These are phyloP conservation scores for Brachionus calyciflorus DNA, from an alignment of 1,140 invertebrate genomes.

Conservation along the genomic window DNA sequence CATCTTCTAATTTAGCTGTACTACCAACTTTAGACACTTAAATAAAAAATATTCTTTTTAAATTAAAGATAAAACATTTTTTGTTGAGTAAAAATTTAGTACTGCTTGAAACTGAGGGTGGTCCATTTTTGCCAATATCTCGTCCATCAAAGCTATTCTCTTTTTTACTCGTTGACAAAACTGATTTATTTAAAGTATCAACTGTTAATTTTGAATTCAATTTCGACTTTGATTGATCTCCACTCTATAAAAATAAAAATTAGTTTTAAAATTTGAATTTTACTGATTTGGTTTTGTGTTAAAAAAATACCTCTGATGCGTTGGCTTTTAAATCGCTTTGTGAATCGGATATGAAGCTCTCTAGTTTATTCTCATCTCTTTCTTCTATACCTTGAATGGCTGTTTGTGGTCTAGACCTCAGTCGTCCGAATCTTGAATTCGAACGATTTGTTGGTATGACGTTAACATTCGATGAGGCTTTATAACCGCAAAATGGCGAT, in stretches of 20 bases:
- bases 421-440: constrained; percentile 47
- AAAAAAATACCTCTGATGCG: constrained; percentile 9
- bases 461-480: constrained; percentile 54
- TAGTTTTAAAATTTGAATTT: background rate
- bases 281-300: background rate
- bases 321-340: background rate
- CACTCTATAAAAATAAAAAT: background rate
- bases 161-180: constrained; percentile 24
- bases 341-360: constrained; percentile 27
- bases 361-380: constrained; percentile 56
- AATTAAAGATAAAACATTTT: background rate
- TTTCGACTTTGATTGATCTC: constrained; percentile 3
- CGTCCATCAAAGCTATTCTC: constrained; percentile 1
- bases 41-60: background rate
- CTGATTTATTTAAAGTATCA: background rate
- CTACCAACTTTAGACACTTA: constrained; percentile 13
- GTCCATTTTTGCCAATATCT: background rate
- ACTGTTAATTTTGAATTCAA: background rate
- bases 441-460: constrained; percentile 49
- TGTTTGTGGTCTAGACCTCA: constrained; percentile 50
- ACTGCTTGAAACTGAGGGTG: constrained; percentile 16
- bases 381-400: constrained; percentile 53
- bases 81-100: background rate
- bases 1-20: constrained; percentile 8
- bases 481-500: constrained; percentile 59